Evolutionary conservation across 1,140 invertebrate species (phyloP).

Genomic region (Polyergus mexicanus): DNA sequence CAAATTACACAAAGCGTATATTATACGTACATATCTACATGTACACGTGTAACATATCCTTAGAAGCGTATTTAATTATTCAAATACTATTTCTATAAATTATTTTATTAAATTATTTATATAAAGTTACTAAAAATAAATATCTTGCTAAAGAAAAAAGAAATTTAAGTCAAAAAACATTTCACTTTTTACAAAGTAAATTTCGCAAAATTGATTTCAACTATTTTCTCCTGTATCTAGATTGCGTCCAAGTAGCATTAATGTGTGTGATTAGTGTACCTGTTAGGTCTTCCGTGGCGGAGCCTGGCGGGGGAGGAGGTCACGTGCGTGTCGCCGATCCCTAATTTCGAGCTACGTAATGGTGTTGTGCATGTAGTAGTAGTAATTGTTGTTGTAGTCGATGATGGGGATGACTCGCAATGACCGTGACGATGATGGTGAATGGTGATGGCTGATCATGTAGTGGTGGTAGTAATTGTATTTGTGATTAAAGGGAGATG

Average conservation of each 20-base stretch:
- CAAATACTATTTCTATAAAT: conserved; percentile 22
- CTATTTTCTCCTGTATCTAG: conserved; percentile 1
- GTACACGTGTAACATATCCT: conserved; percentile 34
- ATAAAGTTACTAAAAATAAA: neutral
- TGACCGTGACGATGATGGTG: conserved; percentile 71
- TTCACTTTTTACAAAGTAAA: too few species aligned
- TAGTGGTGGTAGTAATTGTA: conserved; percentile 60
- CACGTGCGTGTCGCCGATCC: conserved; percentile 63
- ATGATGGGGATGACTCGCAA: conserved; percentile 58
- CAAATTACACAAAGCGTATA: conserved; percentile 29
- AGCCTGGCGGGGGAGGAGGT: conserved; percentile 67
- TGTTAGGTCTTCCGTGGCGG: conserved; percentile 78
- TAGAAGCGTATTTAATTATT: neutral
- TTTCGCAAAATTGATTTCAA: neutral
- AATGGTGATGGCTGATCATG: conserved; percentile 62
- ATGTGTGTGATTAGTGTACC: conserved; percentile 80
- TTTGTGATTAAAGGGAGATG: conserved; percentile 66
- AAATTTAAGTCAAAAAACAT: conserved; percentile 6
- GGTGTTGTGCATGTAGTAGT: conserved; percentile 69
- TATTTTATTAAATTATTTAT: neutral
- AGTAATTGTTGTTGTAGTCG: conserved; percentile 69
- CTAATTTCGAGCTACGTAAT: conserved; percentile 57
- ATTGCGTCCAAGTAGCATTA: conserved; percentile 33
- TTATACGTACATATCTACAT: neutral
- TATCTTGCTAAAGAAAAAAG: neutral